A percentile compares a stretch with the other conserved stretches of the same genome.
phyloP scores from a whole-genome alignment of 2,113 vertebrate species.

The Notarius quadriscutis region DNA sequence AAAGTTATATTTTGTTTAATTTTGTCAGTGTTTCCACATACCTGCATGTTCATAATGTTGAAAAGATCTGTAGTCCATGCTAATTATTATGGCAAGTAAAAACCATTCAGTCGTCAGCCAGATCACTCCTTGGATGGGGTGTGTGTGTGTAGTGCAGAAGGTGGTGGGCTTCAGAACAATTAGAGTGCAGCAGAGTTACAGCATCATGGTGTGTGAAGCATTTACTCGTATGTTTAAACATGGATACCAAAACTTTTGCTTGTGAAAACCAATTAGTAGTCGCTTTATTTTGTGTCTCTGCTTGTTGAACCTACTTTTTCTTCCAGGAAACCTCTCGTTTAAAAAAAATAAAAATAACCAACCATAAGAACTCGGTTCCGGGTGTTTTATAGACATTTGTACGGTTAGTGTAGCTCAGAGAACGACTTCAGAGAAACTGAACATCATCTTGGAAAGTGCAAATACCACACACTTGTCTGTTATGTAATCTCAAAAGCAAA shows the following conservation, averaged over 20 bases:
- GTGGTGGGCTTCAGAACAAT: neutral
- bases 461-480: neutral
- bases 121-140: neutral
- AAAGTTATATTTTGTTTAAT: neutral
- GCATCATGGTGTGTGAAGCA: neutral
- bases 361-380: neutral
- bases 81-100: neutral
- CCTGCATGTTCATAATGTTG: neutral
- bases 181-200: neutral
- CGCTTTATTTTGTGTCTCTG: neutral
- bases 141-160: neutral
- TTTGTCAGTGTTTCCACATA: neutral
- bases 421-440: neutral
- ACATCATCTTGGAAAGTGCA: neutral
- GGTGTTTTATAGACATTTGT: neutral
- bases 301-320: neutral
- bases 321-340: neutral
- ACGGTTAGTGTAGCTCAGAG: neutral
- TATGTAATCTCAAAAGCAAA: neutral
- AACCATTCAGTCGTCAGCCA: neutral
- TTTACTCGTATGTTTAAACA: neutral
- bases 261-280: neutral
- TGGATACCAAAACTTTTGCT: neutral
- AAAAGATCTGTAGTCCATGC: neutral
- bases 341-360: neutral